Conservation (phyloP, 2,113 vertebrate genomes). For the Ginglymostoma cirratum region DNA sequence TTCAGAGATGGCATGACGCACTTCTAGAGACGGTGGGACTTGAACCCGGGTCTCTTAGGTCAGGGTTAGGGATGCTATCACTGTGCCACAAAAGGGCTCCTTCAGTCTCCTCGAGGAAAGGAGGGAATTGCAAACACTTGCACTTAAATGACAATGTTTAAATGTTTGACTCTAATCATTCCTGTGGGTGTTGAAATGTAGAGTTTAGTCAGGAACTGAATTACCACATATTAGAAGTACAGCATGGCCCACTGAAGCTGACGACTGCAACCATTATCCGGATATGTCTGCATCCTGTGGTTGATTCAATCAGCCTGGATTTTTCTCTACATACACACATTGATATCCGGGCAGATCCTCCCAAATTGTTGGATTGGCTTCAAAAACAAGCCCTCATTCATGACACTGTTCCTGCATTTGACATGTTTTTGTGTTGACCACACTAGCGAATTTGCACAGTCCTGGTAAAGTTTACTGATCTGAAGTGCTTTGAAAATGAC, state of each 20-base stretch:
- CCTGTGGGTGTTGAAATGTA: background rate
- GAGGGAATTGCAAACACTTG: background rate
- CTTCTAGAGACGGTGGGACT: too few relatives aligned
- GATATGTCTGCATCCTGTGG: background rate
- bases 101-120: background rate
- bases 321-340: too few relatives aligned
- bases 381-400: background rate
- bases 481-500: background rate
- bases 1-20: too few relatives aligned
- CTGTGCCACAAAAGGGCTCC: too few relatives aligned
- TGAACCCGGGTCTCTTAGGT: too few relatives aligned
- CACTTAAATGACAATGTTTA: background rate
- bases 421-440: background rate
- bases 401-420: background rate
- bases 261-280: background rate
- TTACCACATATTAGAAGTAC: background rate
- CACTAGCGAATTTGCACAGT: background rate
- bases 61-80: too few relatives aligned
- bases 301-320: background rate
- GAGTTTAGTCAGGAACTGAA: background rate
- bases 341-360: background rate
- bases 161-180: background rate
- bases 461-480: background rate
- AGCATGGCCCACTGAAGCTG: background rate
- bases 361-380: background rate